phyloP scores from a whole-genome alignment of 2,797 vertebrate species.

The Jordanella pulchra region DNA sequence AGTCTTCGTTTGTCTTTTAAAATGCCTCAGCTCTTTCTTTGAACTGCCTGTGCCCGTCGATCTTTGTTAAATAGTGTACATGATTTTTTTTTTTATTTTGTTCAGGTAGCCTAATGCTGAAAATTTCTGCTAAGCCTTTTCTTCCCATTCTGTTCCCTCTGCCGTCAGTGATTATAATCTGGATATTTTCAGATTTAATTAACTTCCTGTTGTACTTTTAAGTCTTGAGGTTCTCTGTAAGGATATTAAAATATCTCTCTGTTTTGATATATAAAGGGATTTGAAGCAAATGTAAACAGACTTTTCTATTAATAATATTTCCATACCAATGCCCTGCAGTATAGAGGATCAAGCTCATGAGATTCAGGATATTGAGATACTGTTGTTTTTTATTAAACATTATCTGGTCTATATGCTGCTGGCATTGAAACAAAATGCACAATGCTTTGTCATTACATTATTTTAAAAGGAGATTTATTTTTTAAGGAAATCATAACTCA shows the following conservation, averaged over 20 bases:
- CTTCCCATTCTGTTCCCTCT: constrained; percentile 53
- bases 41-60: constrained; percentile 51
- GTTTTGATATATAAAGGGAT: constrained; percentile 63
- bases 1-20: constrained; percentile 69
- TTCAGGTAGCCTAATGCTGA: constrained; percentile 49
- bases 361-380: background rate
- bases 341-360: constrained; percentile 11
- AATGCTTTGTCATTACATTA: background rate
- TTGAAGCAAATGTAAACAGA: constrained; percentile 48
- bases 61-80: constrained; percentile 63
- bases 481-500: background rate
- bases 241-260: constrained; percentile 58
- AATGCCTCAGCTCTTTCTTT: constrained; percentile 67
- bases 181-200: constrained; percentile 75
- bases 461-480: background rate
- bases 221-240: constrained; percentile 55
- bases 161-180: constrained; percentile 75
- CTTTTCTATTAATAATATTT: constrained; percentile 60
- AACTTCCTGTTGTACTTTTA: constrained; percentile 60
- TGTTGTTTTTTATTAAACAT: background rate
- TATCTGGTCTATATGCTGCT: background rate
- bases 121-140: constrained; percentile 61
- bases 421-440: background rate
- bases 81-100: constrained; percentile 47
- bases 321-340: background rate